phyloP scores from a whole-genome alignment of 2,888 invertebrate species.

The Ochropacha duplaris region DNA sequence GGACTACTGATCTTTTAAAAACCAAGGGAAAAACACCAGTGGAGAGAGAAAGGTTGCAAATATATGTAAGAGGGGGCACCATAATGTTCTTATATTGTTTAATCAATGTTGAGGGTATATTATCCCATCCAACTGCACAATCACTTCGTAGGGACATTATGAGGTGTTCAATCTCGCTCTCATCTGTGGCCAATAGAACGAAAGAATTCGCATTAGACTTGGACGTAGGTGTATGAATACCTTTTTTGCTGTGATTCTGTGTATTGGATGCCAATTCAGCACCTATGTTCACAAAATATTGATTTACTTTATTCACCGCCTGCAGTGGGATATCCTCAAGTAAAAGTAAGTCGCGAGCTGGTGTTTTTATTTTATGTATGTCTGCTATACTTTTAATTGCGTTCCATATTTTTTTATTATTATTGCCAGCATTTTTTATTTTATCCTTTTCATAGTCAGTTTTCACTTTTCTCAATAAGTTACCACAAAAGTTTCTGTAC shows the following conservation, averaged over 20 bases:
- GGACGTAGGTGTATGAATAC: neutral
- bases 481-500: constrained; percentile 2
- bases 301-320: neutral
- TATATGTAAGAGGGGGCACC: neutral
- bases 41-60: neutral
- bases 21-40: neutral
- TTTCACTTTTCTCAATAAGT: neutral
- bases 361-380: neutral
- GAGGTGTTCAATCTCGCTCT: neutral
- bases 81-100: neutral
- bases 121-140: neutral
- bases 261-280: neutral
- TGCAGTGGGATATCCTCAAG: neutral
- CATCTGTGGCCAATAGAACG: neutral
- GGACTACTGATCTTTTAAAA: neutral
- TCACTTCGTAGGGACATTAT: neutral
- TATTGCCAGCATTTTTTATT: neutral
- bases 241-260: neutral
- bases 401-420: constrained; percentile 4
- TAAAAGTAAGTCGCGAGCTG: neutral
- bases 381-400: constrained; percentile 5
- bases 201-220: neutral
- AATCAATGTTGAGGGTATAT: neutral
- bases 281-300: neutral
- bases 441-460: neutral